Percentiles rank a stretch among this genome's conserved stretches.
phyloP scores from a whole-genome alignment of 2,797 vertebrate species.

The Sarcophilus harrisii region DNA sequence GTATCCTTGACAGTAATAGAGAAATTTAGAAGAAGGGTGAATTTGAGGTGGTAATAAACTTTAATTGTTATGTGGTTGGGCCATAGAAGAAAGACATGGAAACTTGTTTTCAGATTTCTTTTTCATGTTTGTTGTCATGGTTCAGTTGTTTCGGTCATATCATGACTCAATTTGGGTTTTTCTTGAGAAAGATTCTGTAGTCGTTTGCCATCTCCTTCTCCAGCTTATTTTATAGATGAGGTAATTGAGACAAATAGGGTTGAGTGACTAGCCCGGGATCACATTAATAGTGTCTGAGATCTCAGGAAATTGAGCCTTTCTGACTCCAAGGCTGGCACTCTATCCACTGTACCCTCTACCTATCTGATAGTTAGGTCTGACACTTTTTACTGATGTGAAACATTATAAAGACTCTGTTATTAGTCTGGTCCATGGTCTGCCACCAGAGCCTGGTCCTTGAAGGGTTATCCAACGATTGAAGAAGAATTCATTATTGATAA shows the following conservation, averaged over 20 bases:
- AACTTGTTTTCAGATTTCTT: too few relatives aligned
- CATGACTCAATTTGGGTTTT: background rate
- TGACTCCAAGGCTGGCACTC: background rate
- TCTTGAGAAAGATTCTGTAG: too few relatives aligned
- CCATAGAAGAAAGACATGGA: too few relatives aligned
- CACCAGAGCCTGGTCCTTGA: background rate
- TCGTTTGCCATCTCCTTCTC: too few relatives aligned
- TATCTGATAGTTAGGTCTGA: background rate
- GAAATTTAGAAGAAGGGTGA: too few relatives aligned
- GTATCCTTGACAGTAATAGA: too few relatives aligned
- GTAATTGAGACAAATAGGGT: too few relatives aligned
- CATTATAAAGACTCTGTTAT: background rate
- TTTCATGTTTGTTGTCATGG: background rate
- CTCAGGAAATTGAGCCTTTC: background rate
- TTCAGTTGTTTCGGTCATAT: background rate
- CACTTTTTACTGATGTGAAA: background rate
- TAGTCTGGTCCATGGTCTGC: background rate
- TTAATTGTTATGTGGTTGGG: too few relatives aligned
- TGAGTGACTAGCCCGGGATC: too few relatives aligned
- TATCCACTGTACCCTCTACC: background rate
- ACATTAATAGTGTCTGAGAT: too few relatives aligned
- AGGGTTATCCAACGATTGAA: background rate
- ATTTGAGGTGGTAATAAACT: too few relatives aligned
- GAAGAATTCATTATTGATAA: background rate
- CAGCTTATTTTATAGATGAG: too few relatives aligned